These are phyloP conservation scores for Calameuta pallipes DNA, from an alignment of 2,888 invertebrate genomes.

Conservation along the genomic window DNA sequence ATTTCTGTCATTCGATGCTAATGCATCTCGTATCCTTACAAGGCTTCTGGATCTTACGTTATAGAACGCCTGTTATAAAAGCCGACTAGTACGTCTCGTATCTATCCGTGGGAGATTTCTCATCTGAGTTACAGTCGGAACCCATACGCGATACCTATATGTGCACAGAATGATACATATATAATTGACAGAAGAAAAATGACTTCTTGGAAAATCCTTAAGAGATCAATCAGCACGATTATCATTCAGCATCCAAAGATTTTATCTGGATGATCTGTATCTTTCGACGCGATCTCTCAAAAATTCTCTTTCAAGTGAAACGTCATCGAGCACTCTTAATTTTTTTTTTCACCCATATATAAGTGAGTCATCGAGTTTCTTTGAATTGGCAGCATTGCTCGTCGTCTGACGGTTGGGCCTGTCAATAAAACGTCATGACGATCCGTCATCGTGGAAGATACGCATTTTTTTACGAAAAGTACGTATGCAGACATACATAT, in stretches of 20 bases:
- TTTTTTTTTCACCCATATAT: too few species aligned
- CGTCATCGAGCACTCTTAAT: too few species aligned
- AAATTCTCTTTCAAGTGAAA: too few species aligned
- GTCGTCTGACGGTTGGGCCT: too few species aligned
- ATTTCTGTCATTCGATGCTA: constrained; percentile 57
- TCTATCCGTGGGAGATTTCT: background rate
- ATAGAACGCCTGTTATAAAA: background rate
- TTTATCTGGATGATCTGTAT: background rate
- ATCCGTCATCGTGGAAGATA: too few species aligned
- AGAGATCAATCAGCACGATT: background rate
- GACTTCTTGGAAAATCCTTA: background rate
- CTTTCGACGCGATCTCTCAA: too few species aligned
- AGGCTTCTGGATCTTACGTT: background rate
- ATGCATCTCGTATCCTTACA: constrained; percentile 42
- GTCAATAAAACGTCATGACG: too few species aligned
- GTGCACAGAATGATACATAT: background rate
- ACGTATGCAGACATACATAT: too few species aligned
- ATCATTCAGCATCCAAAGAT: background rate
- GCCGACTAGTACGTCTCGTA: background rate
- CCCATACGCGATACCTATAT: background rate
- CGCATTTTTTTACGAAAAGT: too few species aligned
- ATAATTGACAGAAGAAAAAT: background rate
- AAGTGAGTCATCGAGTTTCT: too few species aligned
- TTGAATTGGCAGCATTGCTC: too few species aligned
- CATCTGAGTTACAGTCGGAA: background rate